Evolutionary conservation across 2,113 vertebrate genomes (phyloP).

Genomic region (Dolichotis patagonum): DNA sequence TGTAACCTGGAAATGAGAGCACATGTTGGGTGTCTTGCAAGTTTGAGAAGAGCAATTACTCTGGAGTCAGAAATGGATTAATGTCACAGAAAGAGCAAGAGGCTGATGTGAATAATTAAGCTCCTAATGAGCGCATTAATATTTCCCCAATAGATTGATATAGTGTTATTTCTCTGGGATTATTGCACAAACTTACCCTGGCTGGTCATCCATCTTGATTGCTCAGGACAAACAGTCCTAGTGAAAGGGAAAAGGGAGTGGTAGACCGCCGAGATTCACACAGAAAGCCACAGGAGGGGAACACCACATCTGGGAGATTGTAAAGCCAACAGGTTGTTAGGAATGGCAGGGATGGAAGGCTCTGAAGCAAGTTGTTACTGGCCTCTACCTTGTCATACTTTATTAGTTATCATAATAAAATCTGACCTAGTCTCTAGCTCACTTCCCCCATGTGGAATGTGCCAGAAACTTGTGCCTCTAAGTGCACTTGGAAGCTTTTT

Average conservation of each 20-base stretch:
- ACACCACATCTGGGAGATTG: background rate
- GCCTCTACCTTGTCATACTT: background rate
- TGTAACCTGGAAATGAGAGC: background rate
- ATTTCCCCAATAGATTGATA: constrained; percentile 84
- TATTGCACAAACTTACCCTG: constrained; percentile 65
- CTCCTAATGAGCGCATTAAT: constrained; percentile 86
- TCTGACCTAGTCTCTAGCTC: background rate
- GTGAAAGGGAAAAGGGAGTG: background rate
- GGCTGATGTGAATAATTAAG: constrained; percentile 87
- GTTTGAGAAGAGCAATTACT: constrained; percentile 78
- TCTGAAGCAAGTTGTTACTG: background rate
- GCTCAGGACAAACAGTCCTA: constrained; percentile 16
- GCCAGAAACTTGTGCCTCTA: background rate
- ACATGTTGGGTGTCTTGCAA: background rate
- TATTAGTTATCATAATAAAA: background rate
- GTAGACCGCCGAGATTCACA: background rate
- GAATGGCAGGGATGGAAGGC: no score
- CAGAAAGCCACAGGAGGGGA: background rate
- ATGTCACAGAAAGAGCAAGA: constrained; percentile 81
- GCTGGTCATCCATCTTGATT: constrained; percentile 72
- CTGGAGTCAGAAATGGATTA: constrained; percentile 78
- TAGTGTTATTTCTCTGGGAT: constrained; percentile 49
- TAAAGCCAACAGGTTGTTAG: accelerated
- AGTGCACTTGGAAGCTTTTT: background rate
- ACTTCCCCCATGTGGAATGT: background rate